A percentile compares a stretch with the other conserved stretches of the same genome.
Conservation (phyloP, 2,113 vertebrate genomes). For the Equus quagga region DNA sequence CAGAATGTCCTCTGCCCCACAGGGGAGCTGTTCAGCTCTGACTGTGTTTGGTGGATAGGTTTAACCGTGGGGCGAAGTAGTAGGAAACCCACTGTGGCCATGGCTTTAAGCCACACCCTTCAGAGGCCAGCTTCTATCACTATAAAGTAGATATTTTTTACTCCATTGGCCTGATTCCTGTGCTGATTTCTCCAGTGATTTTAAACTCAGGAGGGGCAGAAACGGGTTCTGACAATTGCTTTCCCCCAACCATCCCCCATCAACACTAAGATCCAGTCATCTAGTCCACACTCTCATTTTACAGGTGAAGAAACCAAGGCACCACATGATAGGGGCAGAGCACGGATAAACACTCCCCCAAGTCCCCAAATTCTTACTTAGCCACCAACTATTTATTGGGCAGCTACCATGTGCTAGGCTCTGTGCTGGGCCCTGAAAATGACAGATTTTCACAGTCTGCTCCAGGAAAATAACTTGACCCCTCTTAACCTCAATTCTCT, state of each 20-base stretch:
- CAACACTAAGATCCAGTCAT: background rate
- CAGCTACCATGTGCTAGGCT: background rate
- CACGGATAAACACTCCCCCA: background rate
- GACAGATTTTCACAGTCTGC: background rate
- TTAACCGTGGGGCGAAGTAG: background rate
- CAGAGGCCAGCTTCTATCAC: background rate
- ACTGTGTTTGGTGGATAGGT: background rate
- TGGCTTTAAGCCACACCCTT: background rate
- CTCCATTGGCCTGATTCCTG: background rate
- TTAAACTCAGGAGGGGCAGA: background rate
- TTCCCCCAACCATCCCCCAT: background rate
- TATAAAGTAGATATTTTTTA: background rate
- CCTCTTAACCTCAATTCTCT: background rate
- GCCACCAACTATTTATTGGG: background rate
- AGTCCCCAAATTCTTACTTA: background rate
- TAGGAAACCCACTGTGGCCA: background rate
- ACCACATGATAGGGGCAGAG: background rate
- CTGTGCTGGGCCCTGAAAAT: background rate
- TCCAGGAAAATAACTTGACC: background rate
- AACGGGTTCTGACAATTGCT: background rate
- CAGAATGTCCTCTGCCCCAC: background rate
- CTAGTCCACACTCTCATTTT: background rate
- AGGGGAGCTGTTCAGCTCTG: background rate
- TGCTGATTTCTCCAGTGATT: background rate
- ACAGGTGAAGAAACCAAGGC: background rate